These are phyloP conservation scores for Pristionchus maxplancki DNA, from an alignment of 2,888 invertebrate genomes.

Conservation along the genomic window DNA sequence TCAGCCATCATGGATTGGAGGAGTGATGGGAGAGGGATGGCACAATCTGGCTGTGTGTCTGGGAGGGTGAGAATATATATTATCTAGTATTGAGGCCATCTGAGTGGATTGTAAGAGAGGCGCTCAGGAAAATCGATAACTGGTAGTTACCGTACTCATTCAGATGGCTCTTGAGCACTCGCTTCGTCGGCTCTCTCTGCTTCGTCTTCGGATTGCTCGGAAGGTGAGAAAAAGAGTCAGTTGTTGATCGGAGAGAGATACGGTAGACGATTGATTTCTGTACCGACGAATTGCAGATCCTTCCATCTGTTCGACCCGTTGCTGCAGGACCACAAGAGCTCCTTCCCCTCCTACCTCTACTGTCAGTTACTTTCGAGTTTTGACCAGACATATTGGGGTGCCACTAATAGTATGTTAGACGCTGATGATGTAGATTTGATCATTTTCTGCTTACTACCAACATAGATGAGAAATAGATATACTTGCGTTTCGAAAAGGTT, in stretches of 20 bases:
- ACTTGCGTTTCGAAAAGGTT: no score
- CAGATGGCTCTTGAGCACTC: slow-evolving; percentile 1
- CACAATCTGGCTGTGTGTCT: background rate
- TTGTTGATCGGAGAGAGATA: background rate
- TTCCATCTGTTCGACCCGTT: background rate
- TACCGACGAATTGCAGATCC: background rate
- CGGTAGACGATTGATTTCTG: background rate
- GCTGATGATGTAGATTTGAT: no score
- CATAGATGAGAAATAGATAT: no score
- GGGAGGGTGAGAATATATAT: background rate
- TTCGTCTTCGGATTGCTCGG: slow-evolving; percentile 11
- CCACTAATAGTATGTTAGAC: background rate
- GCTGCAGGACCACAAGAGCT: background rate
- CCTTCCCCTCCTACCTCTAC: background rate
- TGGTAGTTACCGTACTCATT: background rate
- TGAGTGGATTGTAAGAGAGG: background rate
- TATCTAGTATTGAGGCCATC: background rate
- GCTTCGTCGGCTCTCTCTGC: background rate
- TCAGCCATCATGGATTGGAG: background rate
- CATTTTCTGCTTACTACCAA: no score
- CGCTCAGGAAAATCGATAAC: background rate
- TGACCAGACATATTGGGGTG: background rate
- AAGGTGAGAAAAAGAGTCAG: background rate
- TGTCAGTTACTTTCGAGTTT: background rate
- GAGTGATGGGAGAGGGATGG: background rate